Evolutionary conservation across 2,797 vertebrate species (phyloP), one percentile per base, ranked within the genome.

Genomic region (Schizopygopsis pylzovi): DNA sequence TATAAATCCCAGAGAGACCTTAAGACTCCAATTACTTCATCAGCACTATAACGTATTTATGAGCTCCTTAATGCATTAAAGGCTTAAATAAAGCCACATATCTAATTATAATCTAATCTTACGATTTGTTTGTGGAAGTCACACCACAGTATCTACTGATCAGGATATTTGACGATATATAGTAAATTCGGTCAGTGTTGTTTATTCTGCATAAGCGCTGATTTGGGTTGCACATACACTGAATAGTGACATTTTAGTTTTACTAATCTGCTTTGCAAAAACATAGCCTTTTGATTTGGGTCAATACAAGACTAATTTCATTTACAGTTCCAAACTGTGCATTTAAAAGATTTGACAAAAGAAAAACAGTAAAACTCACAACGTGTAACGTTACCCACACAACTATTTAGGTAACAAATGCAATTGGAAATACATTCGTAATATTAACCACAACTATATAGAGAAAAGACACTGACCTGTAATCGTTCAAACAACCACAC

Each of bases 1-100:
- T 83, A 79, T 88, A 77, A 82, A 90, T 81, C 87, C 77, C 71
- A 77, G 81, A 76, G 81, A 79, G 56, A 54, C 76, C 15, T 56
- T 82, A 82, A 87, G 70, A 47, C 87, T 87, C 87, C 45, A 70
- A 33, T 86, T 84, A 86, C 87, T 82, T 77, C 61, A 79, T 88
- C 87, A 90, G 87, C 89, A 86, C 72, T 75, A 81, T 70, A 59
- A 22, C 8, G 63, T 39, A 82, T 81, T 73, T 65, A 81, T 65
- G 33, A 81, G 49, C 39, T 39, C 47, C 49, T 22, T 71, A 71
- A 86, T 82, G 68, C 39, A 80, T 49, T 49, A 81, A 39, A 76
- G 67, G 87, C 82, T 87, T 88, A 86, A 59, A 85, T 80, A 25
- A 39, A 77, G 79, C 18, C 79, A n/a, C 12, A 49, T 43, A 75